Percentiles rank a stretch among this genome's conserved stretches.
These are phyloP conservation scores for Aphyosemion australe DNA, from an alignment of 2,113 vertebrate species.

Conservation along the genomic window DNA sequence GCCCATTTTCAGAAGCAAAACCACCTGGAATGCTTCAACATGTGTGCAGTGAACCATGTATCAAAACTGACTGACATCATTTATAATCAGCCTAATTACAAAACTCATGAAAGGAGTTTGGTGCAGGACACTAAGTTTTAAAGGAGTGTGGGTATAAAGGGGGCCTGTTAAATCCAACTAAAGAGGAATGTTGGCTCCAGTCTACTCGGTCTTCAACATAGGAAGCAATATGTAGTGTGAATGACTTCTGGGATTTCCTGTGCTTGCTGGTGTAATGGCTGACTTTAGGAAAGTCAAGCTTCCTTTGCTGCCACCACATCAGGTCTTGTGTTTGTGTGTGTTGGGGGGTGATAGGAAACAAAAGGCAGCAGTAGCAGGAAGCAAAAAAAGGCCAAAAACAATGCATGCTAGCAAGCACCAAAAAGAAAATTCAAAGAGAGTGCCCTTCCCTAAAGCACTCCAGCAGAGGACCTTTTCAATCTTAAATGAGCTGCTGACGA, in stretches of 20 bases:
- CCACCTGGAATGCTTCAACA: conserved; percentile 49
- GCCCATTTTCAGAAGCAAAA: conserved; percentile 44
- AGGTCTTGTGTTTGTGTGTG: conserved; percentile 5
- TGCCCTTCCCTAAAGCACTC: conserved; percentile 58
- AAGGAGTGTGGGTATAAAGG: conserved; percentile 2
- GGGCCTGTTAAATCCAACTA: conserved; percentile 37
- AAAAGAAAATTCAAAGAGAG: conserved; percentile 20
- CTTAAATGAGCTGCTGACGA: conserved; percentile 66
- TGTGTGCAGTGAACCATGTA: conserved; percentile 46
- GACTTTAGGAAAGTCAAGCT: conserved; percentile 52
- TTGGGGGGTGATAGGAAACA: conserved; percentile 22
- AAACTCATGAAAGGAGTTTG: conserved; percentile 50
- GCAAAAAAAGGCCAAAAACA: conserved; percentile 46
- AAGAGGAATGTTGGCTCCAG: conserved; percentile 57
- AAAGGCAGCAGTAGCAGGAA: conserved; percentile 48
- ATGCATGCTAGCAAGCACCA: conserved; percentile 63
- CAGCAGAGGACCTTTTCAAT: conserved; percentile 62
- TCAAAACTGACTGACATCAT: conserved; percentile 60
- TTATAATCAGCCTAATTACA: conserved; percentile 74
- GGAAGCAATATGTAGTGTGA: conserved; percentile 80
- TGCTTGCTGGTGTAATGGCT: conserved; percentile 60
- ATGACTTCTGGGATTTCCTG: conserved; percentile 82
- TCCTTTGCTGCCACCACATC: conserved; percentile 29
- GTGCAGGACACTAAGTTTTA: conserved; percentile 22
- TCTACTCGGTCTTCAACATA: conserved; percentile 63